Evolutionary conservation across 2,888 invertebrate species (phyloP), one percentile per base, ranked within the genome.

Genomic region (Papilio gigon): DNA sequence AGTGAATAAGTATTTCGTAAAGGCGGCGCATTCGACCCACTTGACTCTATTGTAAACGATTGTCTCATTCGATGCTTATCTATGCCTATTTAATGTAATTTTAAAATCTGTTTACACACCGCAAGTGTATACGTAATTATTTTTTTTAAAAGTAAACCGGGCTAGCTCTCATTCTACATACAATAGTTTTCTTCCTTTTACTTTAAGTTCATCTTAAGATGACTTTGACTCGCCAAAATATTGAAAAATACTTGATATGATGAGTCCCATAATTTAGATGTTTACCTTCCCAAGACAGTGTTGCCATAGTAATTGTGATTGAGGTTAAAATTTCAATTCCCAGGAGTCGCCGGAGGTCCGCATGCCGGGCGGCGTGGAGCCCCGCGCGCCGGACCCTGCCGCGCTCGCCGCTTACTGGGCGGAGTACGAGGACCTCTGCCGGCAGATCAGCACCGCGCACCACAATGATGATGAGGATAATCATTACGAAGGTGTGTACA

Each of bases 321-420:
- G n/a, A n/a, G n/a, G n/a, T n/a, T n/a, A n/a, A n/a, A n/a, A n/a
- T n/a, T n/a, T n/a, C n/a, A n/a, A n/a, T 44, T 72, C 65, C 0
- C 82, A 92, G 91, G 91, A 90, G 78, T 83, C 89, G n/a, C 90
- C 90, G 8, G 91, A 90, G 73, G 87, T 90, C 72, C 87, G 89
- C 61, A 87, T 89, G 88, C 83, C 89, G 74, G 74, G 86, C 74
- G 81, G 85, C 71, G 73, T 84, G 75, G 77, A 83, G 67, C 80
- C 86, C 70, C 88, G 87, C 12, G 89, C 89, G 73, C 91, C 90
- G 42, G 92, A 90, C 77, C 92, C 92, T 59, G 80, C 89, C 22
- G 92, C 94, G 76, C 90, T 94, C 73, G 93, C 93, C 30, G 95
- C 94, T 70, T 95, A 94, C 85, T 94, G 94, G 94, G 94, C 94